Evolutionary conservation across 35 echinoderm and acorn worm species (phyloP).

Genomic region (Amphiura filiformis): DNA sequence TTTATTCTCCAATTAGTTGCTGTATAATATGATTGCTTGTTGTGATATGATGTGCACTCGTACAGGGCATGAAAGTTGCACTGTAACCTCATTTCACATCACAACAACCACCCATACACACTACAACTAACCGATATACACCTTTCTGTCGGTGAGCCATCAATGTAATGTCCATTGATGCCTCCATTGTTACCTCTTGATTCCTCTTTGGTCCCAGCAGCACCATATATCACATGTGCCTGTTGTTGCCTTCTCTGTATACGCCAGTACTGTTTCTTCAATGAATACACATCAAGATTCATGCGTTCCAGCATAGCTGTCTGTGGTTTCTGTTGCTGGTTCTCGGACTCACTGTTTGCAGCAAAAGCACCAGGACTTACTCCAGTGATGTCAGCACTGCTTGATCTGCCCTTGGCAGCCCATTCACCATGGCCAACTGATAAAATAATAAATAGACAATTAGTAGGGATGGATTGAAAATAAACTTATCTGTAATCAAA

Average conservation of each 20-base stretch:
- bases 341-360: constrained; percentile 46
- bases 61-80: too few species aligned
- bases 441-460: not conserved
- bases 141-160: too few species aligned
- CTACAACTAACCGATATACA: too few species aligned
- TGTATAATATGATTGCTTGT: too few species aligned
- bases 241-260: constrained; percentile 84
- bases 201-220: constrained; percentile 56
- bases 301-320: constrained; percentile 93
- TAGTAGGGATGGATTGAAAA: not conserved
- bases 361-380: constrained; percentile 90
- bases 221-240: constrained; percentile 89
- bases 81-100: too few species aligned
- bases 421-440: not conserved
- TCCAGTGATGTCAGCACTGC: constrained; percentile 68
- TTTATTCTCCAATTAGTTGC: too few species aligned
- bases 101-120: too few species aligned
- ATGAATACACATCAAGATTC: constrained; percentile 81
- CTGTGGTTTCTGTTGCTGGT: constrained; percentile 41
- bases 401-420: not conserved
- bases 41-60: too few species aligned
- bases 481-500: too few species aligned
- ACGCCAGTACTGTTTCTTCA: constrained; percentile 96
- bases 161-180: too few species aligned
- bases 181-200: constrained; percentile 33